Conservation (phyloP, 92 coral and sea anemone genomes). For the Porites rus region DNA sequence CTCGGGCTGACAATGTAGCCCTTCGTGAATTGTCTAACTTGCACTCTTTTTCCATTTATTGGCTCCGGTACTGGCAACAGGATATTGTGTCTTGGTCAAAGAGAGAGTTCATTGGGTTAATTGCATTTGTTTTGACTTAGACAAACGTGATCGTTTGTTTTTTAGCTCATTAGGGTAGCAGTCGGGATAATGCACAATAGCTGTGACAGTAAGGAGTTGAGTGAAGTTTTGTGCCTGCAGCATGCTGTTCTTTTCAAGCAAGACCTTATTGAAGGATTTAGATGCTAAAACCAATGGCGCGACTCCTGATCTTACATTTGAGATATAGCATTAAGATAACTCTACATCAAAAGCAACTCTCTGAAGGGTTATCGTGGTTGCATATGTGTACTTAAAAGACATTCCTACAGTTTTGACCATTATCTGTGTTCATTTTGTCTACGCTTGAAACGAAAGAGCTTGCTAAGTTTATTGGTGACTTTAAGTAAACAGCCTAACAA, state of each 20-base stretch:
- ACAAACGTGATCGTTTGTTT: not conserved
- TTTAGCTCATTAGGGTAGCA: not conserved
- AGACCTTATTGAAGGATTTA: not conserved
- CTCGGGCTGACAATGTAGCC: too few species aligned
- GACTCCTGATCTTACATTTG: not conserved
- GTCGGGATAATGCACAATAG: constrained; percentile 6
- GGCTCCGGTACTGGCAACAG: too few species aligned
- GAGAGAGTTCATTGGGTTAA: not conserved
- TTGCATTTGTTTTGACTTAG: not conserved
- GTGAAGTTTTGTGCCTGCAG: not conserved
- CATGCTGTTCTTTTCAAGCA: not conserved
- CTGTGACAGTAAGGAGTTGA: not conserved
- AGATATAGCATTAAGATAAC: not conserved
- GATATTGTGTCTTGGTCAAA: too few species aligned
- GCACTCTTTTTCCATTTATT: too few species aligned
- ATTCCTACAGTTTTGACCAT: not conserved
- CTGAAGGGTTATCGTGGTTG: not conserved
- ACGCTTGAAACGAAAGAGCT: not conserved
- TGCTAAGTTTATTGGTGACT: constrained; percentile 9
- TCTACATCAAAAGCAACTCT: not conserved
- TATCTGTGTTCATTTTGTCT: not conserved
- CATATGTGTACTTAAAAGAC: not conserved
- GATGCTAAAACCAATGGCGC: not conserved
- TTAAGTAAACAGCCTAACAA: not conserved
- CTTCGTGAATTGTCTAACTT: too few species aligned